phyloP scores from a whole-genome alignment of 2,888 invertebrate genomes.

The Hipparchia semele region DNA sequence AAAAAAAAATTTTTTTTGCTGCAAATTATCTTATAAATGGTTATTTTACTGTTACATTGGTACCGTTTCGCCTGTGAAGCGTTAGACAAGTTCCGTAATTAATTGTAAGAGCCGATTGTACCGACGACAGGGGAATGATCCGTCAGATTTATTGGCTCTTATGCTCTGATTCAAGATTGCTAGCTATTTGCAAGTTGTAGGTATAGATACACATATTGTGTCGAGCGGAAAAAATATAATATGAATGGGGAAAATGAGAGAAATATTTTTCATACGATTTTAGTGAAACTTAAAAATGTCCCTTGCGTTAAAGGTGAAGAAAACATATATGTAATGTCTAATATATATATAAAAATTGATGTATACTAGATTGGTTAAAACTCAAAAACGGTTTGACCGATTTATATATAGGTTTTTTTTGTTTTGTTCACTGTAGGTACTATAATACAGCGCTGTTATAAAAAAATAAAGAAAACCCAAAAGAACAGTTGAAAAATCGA shows the following conservation, averaged over 20 bases:
- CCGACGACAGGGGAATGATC: slow-evolving; percentile 50
- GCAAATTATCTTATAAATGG: slow-evolving; percentile 28
- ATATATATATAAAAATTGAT: no score
- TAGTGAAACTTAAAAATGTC: neutral
- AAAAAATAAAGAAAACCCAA: no score
- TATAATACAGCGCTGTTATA: no score
- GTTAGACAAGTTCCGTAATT: slow-evolving; percentile 50
- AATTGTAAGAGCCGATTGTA: slow-evolving; percentile 49
- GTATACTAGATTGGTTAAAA: no score
- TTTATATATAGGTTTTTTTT: no score
- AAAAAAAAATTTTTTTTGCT: slow-evolving; percentile 17
- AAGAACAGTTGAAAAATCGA: no score
- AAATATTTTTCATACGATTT: neutral
- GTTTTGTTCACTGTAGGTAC: no score
- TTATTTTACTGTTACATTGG: slow-evolving; percentile 36
- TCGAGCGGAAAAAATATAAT: neutral
- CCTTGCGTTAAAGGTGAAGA: no score
- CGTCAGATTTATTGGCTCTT: slow-evolving; percentile 49
- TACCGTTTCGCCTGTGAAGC: slow-evolving; percentile 40
- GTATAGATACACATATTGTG: slow-evolving; percentile 19
- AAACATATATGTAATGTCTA: no score
- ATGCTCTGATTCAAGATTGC: slow-evolving; percentile 41
- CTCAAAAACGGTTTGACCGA: no score
- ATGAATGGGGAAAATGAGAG: neutral
- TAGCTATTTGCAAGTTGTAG: slow-evolving; percentile 38